Evolutionary conservation across 2,797 vertebrate species (phyloP), one percentile per base, ranked within the genome.

Genomic region (Typhlichthys subterraneus): DNA sequence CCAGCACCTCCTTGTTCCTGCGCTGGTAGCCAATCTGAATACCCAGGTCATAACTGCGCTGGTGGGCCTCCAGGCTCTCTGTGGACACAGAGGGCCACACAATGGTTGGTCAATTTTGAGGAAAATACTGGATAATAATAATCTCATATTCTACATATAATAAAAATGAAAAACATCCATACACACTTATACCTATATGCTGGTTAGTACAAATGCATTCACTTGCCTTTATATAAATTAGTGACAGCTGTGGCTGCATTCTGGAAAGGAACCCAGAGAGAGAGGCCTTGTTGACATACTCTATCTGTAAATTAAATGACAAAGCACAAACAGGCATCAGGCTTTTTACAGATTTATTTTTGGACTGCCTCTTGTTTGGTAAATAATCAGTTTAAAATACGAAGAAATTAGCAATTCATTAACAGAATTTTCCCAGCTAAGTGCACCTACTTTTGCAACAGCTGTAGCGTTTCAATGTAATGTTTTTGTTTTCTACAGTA

Each of bases 191-290:
- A 61, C 52, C 0, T 8, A 31, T 0, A 46, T 15, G 6, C 49
- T 12, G 1, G 1, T 5, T 2, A 15, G 51, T 0, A 17, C 11
- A 42, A 8, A 1, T 2, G 15, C 14, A 58, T 14, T 83, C 48
- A 77, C 85, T 92, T 94, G 95, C 97, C 97, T 98, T 97, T 99
- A 77, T 99, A 99, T 68, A 99, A 92, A 77, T 98, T 98, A 80
- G 97, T 99, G 92, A 99, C 97, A 23, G 97, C 97, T 51, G 97
- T 98, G 80, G 97, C 97, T 56, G 97, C 97, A 67, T 98, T 99
- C 88, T 99, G 97, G 88, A 99, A 99, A 53, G 97, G 97, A 67
- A 96, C 95, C 97, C 97, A 99, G 61, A 99, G 94, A 67, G 97
- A 98, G 61, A 98, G 94, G 68, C 97, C 96, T 87, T 98, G 97